A percentile compares a stretch with the other conserved stretches of the same genome.
phyloP scores from a whole-genome alignment of 2,797 vertebrate species.

The Peromyscus melanophrys region DNA sequence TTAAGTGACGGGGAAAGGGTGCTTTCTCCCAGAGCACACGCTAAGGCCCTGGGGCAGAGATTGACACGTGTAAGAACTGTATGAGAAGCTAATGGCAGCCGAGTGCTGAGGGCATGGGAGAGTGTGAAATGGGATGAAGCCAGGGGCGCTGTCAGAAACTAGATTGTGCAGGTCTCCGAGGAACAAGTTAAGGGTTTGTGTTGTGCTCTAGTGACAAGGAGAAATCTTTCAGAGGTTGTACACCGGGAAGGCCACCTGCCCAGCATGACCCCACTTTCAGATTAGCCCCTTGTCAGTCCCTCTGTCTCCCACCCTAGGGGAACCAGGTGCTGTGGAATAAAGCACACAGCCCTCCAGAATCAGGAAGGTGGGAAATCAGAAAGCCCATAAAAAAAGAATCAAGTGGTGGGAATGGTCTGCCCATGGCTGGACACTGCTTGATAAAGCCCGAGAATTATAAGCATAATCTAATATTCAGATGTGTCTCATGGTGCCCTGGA shows the following conservation, averaged over 20 bases:
- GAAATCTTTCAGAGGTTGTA: background rate
- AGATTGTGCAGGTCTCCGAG: background rate
- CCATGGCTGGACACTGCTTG: rapidly evolving
- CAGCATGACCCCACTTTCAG: too few species aligned
- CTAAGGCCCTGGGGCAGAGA: background rate
- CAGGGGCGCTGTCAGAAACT: too few species aligned
- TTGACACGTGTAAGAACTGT: background rate
- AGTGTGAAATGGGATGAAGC: background rate
- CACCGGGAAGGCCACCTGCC: background rate
- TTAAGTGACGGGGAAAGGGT: too few species aligned
- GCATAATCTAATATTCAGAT: background rate
- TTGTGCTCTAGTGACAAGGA: background rate
- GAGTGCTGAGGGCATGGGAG: background rate
- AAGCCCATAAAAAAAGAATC: background rate
- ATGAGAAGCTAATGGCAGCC: background rate
- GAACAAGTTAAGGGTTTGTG: background rate
- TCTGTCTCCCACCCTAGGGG: background rate
- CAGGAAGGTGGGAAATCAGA: background rate
- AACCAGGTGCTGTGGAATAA: background rate
- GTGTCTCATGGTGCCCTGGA: rapidly evolving
- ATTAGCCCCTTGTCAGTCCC: background rate
- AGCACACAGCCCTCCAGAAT: background rate
- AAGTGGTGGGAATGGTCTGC: background rate
- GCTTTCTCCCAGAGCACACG: background rate
- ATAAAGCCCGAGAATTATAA: background rate